A percentile compares a stretch with the other conserved stretches of the same genome.
These are phyloP conservation scores for Agrochola macilenta DNA, from an alignment of 2,888 invertebrate genomes.

Conservation along the genomic window DNA sequence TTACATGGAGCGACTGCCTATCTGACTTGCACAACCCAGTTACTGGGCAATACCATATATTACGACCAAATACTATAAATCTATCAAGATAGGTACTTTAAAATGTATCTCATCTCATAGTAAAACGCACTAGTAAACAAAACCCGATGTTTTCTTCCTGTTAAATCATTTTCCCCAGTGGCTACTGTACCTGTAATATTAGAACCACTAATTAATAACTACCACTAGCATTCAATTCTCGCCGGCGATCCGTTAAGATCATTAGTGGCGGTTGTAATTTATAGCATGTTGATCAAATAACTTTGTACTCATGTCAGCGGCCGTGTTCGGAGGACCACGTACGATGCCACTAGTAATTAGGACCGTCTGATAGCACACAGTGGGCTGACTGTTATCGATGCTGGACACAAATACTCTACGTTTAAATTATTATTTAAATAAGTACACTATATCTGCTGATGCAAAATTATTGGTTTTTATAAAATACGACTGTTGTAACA, in stretches of 20 bases:
- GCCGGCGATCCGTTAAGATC: constrained; percentile 42
- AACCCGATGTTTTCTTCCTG: not conserved
- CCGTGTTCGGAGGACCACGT: constrained; percentile 41
- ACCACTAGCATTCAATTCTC: constrained; percentile 44
- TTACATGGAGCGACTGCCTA: not conserved
- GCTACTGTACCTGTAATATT: not conserved
- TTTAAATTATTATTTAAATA: not conserved
- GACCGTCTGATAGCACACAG: constrained; percentile 46
- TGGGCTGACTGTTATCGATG: constrained; percentile 6
- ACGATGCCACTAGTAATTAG: constrained; percentile 55
- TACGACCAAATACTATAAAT: not conserved
- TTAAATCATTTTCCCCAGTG: not conserved
- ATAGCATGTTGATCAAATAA: constrained; percentile 63
- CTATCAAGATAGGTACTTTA: not conserved
- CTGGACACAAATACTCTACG: constrained; percentile 20
- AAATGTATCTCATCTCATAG: not conserved
- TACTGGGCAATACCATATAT: not conserved
- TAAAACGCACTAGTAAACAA: no score
- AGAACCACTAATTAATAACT: constrained; percentile 17
- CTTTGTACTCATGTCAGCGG: constrained; percentile 55
- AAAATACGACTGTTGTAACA: not conserved
- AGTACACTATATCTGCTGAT: not conserved
- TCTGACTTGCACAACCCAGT: not conserved
- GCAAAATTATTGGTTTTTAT: not conserved
- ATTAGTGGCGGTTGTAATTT: constrained; percentile 58